Percentiles rank a stretch among this genome's conserved stretches.
Conservation (phyloP, 2,113 vertebrate species). For the Euleptes europaea region DNA sequence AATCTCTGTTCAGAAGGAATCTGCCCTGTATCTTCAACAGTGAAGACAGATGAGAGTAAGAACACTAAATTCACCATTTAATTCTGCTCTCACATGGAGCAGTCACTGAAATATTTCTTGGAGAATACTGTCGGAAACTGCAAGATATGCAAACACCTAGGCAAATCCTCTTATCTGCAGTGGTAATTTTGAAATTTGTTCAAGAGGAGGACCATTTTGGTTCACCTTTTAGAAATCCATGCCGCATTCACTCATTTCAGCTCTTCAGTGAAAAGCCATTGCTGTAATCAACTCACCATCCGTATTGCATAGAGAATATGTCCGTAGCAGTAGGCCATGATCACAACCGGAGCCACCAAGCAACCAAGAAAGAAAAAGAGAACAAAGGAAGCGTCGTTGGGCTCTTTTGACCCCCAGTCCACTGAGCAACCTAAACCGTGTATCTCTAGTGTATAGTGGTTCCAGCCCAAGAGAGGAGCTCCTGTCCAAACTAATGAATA, state of each 20-base stretch:
- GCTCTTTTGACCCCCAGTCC: constrained; percentile 89
- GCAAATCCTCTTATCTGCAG: not conserved
- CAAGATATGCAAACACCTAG: not conserved
- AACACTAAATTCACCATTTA: not conserved
- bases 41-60: too few species aligned
- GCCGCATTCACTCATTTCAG: not conserved
- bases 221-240: not conserved
- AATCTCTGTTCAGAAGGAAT: too few species aligned
- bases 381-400: constrained; percentile 87
- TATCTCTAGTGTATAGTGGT: constrained; percentile 88
- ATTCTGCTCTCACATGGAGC: not conserved
- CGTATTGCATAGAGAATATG: constrained; percentile 88
- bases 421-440: constrained; percentile 88
- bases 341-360: constrained; percentile 85
- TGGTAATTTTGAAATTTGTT: not conserved
- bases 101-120: not conserved
- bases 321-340: constrained; percentile 93
- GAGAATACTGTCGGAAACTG: not conserved
- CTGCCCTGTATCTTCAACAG: too few species aligned
- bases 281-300: constrained; percentile 82
- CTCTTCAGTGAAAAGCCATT: not conserved
- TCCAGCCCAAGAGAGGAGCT: constrained; percentile 91
- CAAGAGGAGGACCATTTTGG: not conserved
- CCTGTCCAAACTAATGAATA: constrained; percentile 93
- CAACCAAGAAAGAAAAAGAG: constrained; percentile 91